Evolutionary conservation across 2,888 invertebrate genomes (phyloP).

Genomic region (Kryphioiulus occultus): DNA sequence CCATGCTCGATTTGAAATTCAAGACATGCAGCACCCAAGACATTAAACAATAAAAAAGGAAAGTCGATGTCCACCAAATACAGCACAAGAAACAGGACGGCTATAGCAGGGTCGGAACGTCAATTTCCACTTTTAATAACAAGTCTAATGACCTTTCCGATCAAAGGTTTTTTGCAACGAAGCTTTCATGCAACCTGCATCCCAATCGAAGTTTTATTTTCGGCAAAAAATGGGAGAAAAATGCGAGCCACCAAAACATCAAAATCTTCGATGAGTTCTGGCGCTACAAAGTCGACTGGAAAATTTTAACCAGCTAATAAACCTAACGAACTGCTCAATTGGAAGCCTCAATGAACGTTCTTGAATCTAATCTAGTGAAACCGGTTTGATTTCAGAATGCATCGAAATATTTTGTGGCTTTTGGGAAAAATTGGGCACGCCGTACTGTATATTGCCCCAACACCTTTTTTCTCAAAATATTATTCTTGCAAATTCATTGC

Average conservation of each 20-base stretch:
- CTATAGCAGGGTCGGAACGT: not conserved
- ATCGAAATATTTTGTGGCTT: too few species aligned
- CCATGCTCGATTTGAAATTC: conserved; percentile 9
- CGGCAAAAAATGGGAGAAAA: not conserved
- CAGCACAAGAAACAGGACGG: not conserved
- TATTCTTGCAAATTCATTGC: not conserved
- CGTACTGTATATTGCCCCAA: too few species aligned
- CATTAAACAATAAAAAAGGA: not conserved
- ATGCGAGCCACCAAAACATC: not conserved
- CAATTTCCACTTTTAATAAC: conserved; percentile 9
- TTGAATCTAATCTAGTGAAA: too few species aligned
- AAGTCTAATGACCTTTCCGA: conserved; percentile 7
- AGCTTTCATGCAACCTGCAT: not conserved
- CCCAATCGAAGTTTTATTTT: not conserved
- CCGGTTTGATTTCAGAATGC: too few species aligned
- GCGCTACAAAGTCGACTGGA: not conserved
- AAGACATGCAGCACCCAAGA: not conserved
- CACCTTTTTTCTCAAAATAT: not conserved
- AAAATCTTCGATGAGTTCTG: not conserved
- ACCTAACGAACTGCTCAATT: too few species aligned
- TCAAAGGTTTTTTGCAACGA: not conserved
- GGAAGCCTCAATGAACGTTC: too few species aligned
- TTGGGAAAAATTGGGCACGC: too few species aligned
- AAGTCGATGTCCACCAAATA: not conserved
- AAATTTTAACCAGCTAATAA: too few species aligned